Evolutionary conservation across 2,888 invertebrate species (phyloP), one percentile per base, ranked within the genome.

Genomic region (Petrolisthes cinctipes): DNA sequence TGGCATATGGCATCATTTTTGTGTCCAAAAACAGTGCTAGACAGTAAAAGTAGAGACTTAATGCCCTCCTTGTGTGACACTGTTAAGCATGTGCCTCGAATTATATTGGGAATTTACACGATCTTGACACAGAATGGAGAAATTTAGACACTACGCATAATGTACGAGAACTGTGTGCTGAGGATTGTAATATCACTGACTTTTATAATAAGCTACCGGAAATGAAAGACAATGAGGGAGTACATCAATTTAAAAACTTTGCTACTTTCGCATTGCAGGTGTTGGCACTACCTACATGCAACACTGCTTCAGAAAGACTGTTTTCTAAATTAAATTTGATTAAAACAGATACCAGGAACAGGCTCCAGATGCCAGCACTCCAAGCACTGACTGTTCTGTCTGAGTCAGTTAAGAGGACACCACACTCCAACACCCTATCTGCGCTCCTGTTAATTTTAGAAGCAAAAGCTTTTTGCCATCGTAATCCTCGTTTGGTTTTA

Each of bases 251-350:
- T 68, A 61, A 68, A 7, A 82, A 66, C 4, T 37, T 82, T 14
- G 14, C 66, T 14, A 68, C 23, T 37, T 82, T 82, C 14, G 82
- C 66, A 54, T 82, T 82, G 66, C 61, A 82, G 66, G 66, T 82
- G 2, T 82, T 82, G 66, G 82, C 82, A 37, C 51, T 82, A 82
- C 82, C 82, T 0, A 66, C 66, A 37, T 54, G 14, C 23, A 82
- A 82, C 51, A 82, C 66, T 23, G 61, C 23, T 66, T 66, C 82
- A 11, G 82, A 82, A 17, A 82, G 82, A 56, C 7, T 82, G n/a
- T 82, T 82, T 82, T 66, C 82, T 37, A 82, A 82, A 80, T 6
- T 80, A 5, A 80, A 80, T 61, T 20, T 80, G 20, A 80, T 57
- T 20, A 80, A 80, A 61, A 80, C 80, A 3, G 80, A 80, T 57